Conservation (phyloP, 64 coral and sea anemone genomes). For the Montipora cactus region DNA sequence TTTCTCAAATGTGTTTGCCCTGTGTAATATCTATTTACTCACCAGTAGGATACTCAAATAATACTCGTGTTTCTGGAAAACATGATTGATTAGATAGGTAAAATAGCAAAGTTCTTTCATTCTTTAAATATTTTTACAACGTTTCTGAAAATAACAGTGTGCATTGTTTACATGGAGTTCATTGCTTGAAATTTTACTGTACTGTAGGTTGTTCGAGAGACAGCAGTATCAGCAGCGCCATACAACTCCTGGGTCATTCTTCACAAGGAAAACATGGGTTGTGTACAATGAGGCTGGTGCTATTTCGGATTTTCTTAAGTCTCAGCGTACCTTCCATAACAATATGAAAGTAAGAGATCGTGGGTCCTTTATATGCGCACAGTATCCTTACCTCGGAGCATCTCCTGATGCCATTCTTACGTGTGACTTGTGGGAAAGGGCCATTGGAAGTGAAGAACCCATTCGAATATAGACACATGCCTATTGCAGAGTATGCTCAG, state of each 20-base stretch:
- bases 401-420: no score
- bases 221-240: background rate
- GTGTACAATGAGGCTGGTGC: constrained; percentile 2
- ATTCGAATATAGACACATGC: no score
- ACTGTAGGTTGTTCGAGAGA: constrained; percentile 7
- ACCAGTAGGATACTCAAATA: background rate
- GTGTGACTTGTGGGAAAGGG: no score
- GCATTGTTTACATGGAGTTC: background rate
- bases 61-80: constrained; percentile 9
- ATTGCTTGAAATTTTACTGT: background rate
- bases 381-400: no score
- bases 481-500: no score
- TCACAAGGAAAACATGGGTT: background rate
- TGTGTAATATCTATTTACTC: constrained; percentile 1
- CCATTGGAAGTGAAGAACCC: no score
- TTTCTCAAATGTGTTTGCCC: constrained; percentile 5
- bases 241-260: constrained; percentile 2
- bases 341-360: no score
- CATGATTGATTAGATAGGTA: constrained; percentile 10
- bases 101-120: background rate
- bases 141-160: constrained; percentile 9
- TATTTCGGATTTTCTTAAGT: background rate
- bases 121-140: background rate
- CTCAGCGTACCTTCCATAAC: no score
- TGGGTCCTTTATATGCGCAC: no score